Evolutionary conservation across 2,888 invertebrate genomes (phyloP).

Genomic region (Tipula vernalis): DNA sequence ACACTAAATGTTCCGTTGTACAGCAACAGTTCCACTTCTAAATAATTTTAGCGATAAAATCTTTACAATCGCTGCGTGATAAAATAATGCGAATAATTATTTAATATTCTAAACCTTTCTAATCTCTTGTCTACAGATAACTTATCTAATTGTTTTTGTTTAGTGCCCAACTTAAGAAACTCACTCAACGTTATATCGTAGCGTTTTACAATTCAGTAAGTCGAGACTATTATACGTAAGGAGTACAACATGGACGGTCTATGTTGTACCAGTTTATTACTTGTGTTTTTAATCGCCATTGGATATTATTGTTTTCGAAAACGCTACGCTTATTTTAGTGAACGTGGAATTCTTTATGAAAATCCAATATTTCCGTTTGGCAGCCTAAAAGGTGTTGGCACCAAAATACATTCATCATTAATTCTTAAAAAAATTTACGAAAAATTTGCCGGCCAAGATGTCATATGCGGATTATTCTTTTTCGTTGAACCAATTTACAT

Average conservation of each 20-base stretch:
- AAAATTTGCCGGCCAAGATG: constrained; percentile 14
- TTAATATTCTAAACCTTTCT: too few relatives aligned
- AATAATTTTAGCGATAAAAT: too few relatives aligned
- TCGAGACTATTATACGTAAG: neutral
- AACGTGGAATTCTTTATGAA: constrained; percentile 23
- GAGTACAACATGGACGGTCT: neutral
- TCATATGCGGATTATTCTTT: constrained; percentile 16
- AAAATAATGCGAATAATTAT: too few relatives aligned
- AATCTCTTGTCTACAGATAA: too few relatives aligned
- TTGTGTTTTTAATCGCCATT: neutral
- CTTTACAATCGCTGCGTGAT: too few relatives aligned
- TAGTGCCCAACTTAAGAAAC: too few relatives aligned
- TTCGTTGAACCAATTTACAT: constrained; percentile 15
- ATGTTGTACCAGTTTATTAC: neutral
- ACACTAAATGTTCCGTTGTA: too few relatives aligned
- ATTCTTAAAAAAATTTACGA: constrained; percentile 19
- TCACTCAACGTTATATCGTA: too few relatives aligned
- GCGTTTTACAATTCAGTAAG: too few relatives aligned
- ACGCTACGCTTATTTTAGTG: neutral
- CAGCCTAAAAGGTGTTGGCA: constrained; percentile 21
- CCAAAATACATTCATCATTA: constrained; percentile 20
- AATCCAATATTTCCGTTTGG: constrained; percentile 24
- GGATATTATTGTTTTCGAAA: neutral
- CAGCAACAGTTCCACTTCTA: too few relatives aligned
- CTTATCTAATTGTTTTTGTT: too few relatives aligned